Percentiles rank a stretch among this genome's conserved stretches.
Evolutionary conservation across 2,888 invertebrate genomes (phyloP).

Genomic region (Germaria angustata): DNA sequence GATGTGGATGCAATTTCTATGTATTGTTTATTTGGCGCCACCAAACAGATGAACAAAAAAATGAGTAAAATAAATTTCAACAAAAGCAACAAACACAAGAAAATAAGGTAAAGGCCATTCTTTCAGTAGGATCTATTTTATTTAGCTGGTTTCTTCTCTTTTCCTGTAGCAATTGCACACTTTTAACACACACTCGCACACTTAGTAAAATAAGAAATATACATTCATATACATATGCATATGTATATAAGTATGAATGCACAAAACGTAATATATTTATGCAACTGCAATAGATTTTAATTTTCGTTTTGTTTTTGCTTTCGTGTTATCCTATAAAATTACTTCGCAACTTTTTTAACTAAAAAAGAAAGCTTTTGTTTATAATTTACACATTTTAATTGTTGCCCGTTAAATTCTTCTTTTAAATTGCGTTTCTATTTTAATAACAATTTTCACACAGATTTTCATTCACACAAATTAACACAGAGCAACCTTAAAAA

Average conservation of each 20-base stretch:
- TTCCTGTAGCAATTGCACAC: constrained; percentile 32
- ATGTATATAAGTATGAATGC: too few species aligned
- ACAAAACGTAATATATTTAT: constrained; percentile 59
- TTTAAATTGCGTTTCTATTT: constrained; percentile 52
- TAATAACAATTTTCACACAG: constrained; percentile 32
- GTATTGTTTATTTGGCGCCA: constrained; percentile 61
- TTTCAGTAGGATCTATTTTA: constrained; percentile 33
- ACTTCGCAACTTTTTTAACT: background rate
- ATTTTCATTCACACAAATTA: constrained; percentile 46
- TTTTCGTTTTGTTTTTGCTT: constrained; percentile 47
- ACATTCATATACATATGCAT: too few species aligned
- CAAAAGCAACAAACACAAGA: constrained; percentile 35
- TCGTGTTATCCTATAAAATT: constrained; percentile 16
- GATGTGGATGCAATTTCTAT: constrained; percentile 4
- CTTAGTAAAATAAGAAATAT: background rate
- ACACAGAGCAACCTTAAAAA: constrained; percentile 50
- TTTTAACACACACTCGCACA: constrained; percentile 28
- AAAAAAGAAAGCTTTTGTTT: constrained; percentile 38
- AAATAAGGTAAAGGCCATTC: constrained; percentile 64
- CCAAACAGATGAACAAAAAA: background rate
- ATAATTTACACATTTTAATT: constrained; percentile 50
- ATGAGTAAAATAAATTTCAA: constrained; percentile 3
- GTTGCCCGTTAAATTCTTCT: constrained; percentile 49
- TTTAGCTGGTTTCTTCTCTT: constrained; percentile 7
- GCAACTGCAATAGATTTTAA: constrained; percentile 53